Conservation (phyloP, 2,113 vertebrate genomes). For the Phrynosoma platyrhinos region DNA sequence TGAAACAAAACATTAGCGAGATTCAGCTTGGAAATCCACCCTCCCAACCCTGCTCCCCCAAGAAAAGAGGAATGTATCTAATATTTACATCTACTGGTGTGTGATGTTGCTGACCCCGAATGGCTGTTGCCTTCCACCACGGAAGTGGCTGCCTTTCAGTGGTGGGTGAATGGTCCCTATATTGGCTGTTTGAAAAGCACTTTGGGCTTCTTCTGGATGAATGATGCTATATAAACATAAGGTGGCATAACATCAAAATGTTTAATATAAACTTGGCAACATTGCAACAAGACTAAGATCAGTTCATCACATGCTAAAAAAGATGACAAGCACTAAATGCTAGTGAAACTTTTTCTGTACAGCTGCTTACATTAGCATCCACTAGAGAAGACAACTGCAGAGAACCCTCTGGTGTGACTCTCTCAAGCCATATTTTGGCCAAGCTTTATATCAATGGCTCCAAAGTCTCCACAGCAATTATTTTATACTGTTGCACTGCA, state of each 20-base stretch:
- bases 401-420: neutral
- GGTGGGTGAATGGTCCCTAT: constrained; percentile 46
- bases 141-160: constrained; percentile 16
- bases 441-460: constrained; percentile 36
- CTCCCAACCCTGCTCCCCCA: constrained; percentile 40
- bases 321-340: accelerated
- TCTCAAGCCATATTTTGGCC: constrained; percentile 20
- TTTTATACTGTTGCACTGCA: constrained; percentile 38
- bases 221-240: constrained; percentile 40
- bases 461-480: constrained; percentile 20
- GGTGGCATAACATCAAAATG: constrained; percentile 37
- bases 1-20: constrained; percentile 25
- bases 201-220: constrained; percentile 53
- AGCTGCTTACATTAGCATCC: neutral
- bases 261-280: constrained; percentile 32
- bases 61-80: constrained; percentile 24
- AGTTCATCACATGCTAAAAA: constrained; percentile 30
- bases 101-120: constrained; percentile 39
- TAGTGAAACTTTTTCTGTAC: neutral
- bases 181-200: constrained; percentile 40
- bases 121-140: constrained; percentile 18
- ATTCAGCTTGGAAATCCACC: constrained; percentile 48
- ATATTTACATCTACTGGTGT: constrained; percentile 41
- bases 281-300: constrained; percentile 32
- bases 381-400: neutral